Conservation (phyloP, 1,140 invertebrate species). For the Drosophila sechellia region DNA sequence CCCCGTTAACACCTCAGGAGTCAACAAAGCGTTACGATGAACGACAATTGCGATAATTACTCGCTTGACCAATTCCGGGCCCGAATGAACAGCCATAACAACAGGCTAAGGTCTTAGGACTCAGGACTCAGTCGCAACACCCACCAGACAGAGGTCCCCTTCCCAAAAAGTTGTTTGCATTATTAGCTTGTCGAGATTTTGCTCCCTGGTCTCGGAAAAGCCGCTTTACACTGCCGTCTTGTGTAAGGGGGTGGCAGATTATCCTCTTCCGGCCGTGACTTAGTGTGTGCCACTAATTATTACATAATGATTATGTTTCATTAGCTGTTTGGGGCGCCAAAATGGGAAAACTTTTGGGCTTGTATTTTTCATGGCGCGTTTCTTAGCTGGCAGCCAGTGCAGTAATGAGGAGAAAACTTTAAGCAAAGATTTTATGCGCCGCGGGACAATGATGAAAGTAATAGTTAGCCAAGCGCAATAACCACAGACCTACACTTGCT, state of each 20-base stretch:
- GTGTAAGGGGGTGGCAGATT: conserved; percentile 13
- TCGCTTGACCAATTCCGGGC: conserved; percentile 64
- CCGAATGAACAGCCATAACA: conserved; percentile 55
- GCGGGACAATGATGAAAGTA: conserved; percentile 61
- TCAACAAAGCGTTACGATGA: conserved; percentile 58
- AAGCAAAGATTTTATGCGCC: conserved; percentile 47
- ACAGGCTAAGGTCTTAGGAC: conserved; percentile 1
- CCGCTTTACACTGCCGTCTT: conserved; percentile 40
- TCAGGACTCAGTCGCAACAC: conserved; percentile 20
- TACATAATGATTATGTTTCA: conserved; percentile 81
- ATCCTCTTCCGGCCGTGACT: conserved; percentile 22
- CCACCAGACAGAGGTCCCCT: conserved; percentile 18
- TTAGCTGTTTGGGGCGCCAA: conserved; percentile 34
- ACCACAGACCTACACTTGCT: conserved; percentile 7
- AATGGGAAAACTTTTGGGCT: conserved; percentile 62
- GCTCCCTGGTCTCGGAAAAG: conserved; percentile 10
- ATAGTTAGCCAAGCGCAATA: conserved; percentile 51
- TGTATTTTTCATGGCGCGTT: conserved; percentile 45
- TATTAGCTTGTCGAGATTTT: conserved; percentile 74
- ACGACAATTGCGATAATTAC: conserved; percentile 77
- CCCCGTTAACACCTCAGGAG: conserved; percentile 53
- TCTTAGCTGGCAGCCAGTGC: not conserved
- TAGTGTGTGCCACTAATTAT: conserved; percentile 70
- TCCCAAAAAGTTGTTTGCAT: conserved; percentile 66
- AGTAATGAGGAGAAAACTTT: conserved; percentile 35